These are phyloP conservation scores for Synanthedon andrenaeformis DNA, from an alignment of 2,888 invertebrate genomes.

Conservation along the genomic window DNA sequence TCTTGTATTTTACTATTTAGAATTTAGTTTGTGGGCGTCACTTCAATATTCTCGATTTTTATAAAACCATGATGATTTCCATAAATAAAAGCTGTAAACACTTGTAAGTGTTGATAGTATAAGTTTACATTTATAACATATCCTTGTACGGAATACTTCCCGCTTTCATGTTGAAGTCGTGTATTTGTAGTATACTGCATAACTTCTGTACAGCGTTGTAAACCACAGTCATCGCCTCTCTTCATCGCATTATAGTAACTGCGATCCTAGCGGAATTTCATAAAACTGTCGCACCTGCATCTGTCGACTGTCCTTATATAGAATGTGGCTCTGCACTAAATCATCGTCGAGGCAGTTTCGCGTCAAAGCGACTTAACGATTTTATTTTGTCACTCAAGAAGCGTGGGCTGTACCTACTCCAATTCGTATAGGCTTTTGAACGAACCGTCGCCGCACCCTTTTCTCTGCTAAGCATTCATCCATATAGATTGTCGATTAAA, in stretches of 20 bases:
- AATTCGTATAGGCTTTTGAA: constrained; percentile 28
- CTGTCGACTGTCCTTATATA: constrained; percentile 19
- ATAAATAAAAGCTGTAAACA: no score
- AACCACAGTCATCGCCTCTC: constrained; percentile 13
- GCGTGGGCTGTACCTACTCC: constrained; percentile 38
- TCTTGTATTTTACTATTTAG: no score
- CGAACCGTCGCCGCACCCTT: constrained; percentile 32
- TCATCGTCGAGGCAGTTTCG: constrained; percentile 27
- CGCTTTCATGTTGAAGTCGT: no score
- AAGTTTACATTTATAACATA: no score
- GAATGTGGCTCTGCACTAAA: constrained; percentile 28
- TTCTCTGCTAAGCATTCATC: constrained; percentile 32
- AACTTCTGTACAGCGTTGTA: no score
- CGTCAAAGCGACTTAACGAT: constrained; percentile 47
- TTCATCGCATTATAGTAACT: constrained; percentile 9
- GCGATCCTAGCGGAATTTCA: constrained; percentile 10
- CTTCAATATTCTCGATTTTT: no score
- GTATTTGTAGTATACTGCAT: no score
- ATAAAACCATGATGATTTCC: no score
- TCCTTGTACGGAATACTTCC: no score
- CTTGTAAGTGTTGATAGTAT: no score
- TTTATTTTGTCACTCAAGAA: constrained; percentile 26
- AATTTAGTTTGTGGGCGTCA: no score
- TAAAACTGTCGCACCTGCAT: constrained; percentile 8
- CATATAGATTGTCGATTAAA: constrained; percentile 41